These are phyloP conservation scores for Neosilurus mollespiculum DNA, from an alignment of 2,797 vertebrate species.

Conservation along the genomic window DNA sequence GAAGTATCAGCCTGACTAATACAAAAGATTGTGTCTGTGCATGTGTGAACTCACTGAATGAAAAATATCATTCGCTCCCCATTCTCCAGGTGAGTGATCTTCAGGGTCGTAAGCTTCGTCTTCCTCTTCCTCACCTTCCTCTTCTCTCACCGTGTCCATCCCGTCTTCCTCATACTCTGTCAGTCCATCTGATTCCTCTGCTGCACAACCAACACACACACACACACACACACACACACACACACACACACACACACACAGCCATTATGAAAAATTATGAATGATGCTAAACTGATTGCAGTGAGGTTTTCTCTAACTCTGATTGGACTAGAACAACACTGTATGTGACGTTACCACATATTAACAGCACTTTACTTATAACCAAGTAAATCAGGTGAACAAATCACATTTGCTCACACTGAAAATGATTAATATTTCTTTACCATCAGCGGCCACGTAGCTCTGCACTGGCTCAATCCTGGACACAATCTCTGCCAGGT, in stretches of 20 bases:
- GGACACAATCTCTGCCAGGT: conserved; percentile 94
- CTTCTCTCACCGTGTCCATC: conserved; percentile 81
- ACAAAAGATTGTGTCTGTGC: neutral
- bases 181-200: conserved; percentile 89
- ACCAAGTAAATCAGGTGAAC: neutral
- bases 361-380: neutral
- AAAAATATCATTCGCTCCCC: conserved; percentile 72
- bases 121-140: conserved; percentile 79
- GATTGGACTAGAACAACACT: neutral
- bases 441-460: conserved; percentile 84
- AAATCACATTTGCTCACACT: neutral
- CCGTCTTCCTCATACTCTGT: conserved; percentile 90
- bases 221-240: neutral
- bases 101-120: conserved; percentile 72
- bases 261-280: neutral
- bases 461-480: conserved; percentile 89
- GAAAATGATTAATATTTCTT: conserved; percentile 43
- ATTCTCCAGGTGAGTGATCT: conserved; percentile 74
- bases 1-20: no score
- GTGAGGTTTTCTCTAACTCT: neutral
- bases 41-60: conserved; percentile 71
- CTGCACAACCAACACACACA: conserved; percentile 44
- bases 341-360: neutral
- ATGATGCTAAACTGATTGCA: neutral
- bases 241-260: neutral